Percentiles rank a stretch among this genome's conserved stretches.
phyloP scores from a whole-genome alignment of 2,113 vertebrate species.

The Pluvianellus socialis region DNA sequence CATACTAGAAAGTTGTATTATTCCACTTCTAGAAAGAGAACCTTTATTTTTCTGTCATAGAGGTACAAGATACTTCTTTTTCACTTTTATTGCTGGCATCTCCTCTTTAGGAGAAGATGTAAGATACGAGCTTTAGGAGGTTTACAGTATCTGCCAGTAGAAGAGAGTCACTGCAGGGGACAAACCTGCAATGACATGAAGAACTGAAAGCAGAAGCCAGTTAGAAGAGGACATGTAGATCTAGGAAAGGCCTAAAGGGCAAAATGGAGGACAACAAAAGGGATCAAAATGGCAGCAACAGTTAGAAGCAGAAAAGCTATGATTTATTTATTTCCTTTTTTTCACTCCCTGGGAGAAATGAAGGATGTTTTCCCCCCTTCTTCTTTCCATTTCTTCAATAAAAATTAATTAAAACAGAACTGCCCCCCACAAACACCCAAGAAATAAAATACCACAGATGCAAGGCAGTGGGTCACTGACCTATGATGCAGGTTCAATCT shows the following conservation, averaged over 20 bases:
- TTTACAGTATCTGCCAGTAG: neutral
- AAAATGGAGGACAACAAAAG: neutral
- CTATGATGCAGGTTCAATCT: neutral
- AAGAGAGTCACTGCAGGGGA: neutral
- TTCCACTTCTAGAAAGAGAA: neutral
- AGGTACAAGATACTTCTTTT: neutral
- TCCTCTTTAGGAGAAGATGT: neutral
- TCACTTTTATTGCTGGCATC: neutral
- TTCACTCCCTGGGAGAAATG: neutral
- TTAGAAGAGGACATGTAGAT: neutral
- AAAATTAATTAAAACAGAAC: neutral
- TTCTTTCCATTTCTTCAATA: neutral
- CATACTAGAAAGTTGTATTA: neutral
- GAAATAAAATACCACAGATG: neutral
- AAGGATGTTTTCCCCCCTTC: neutral
- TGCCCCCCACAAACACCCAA: fast-evolving
- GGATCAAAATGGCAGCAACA: neutral
- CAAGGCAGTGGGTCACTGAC: neutral
- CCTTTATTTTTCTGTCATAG: neutral
- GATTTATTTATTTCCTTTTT: neutral
- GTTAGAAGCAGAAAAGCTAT: neutral
- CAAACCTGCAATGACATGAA: neutral
- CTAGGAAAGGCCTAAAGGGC: neutral
- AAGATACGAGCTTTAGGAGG: neutral
- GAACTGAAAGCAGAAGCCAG: neutral